Evolutionary conservation across 2,888 invertebrate genomes (phyloP).

Genomic region (Dryocosmus kuriphilus): DNA sequence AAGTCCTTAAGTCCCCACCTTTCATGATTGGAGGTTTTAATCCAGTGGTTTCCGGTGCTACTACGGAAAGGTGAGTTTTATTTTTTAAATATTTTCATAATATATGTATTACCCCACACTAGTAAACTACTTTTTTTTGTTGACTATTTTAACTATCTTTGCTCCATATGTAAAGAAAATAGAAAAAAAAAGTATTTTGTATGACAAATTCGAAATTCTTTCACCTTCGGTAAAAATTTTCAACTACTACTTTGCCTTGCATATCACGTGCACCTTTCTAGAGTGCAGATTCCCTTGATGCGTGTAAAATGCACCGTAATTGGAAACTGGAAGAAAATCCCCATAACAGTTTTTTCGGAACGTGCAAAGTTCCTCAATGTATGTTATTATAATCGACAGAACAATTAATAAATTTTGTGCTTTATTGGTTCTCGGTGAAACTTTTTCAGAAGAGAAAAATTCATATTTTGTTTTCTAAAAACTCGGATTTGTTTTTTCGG

Average conservation of each 20-base stretch:
- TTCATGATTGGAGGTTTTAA: background rate
- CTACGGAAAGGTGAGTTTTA: slow-evolving; percentile 11
- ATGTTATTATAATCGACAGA: background rate
- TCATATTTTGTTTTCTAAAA: background rate
- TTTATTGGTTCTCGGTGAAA: slow-evolving; percentile 7
- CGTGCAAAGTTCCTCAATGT: background rate
- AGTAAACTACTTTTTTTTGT: too few relatives aligned
- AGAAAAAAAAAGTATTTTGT: slow-evolving; percentile 12
- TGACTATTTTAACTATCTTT: too few relatives aligned
- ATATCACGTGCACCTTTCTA: slow-evolving; percentile 16
- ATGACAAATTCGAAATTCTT: slow-evolving; percentile 11
- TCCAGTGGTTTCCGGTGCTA: slow-evolving; percentile 22
- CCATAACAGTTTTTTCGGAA: slow-evolving; percentile 4
- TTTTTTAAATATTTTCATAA: background rate
- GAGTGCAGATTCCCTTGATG: slow-evolving; percentile 3
- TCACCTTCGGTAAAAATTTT: slow-evolving; percentile 31
- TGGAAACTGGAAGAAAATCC: slow-evolving; percentile 4
- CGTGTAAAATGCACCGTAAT: slow-evolving; percentile 27
- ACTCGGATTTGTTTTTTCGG: background rate
- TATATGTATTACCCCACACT: too few relatives aligned
- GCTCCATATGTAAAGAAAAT: background rate
- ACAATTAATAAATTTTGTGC: background rate
- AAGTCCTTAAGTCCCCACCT: slow-evolving; percentile 7
- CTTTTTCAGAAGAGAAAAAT: background rate
- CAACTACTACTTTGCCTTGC: slow-evolving; percentile 1